Conservation (phyloP, 2,113 vertebrate species). For the Cryptotis parvus region DNA sequence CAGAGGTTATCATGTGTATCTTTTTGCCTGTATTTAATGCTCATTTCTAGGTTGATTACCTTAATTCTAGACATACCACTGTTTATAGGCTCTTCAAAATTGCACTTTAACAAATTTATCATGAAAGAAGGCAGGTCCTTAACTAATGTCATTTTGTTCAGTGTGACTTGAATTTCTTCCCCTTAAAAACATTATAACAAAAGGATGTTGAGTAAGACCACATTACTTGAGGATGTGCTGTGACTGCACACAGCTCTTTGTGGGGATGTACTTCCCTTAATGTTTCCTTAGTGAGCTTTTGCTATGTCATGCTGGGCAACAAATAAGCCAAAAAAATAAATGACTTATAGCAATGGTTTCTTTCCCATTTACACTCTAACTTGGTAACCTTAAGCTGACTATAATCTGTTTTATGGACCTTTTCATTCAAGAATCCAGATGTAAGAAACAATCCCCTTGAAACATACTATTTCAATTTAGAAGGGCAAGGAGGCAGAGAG, state of each 20-base stretch:
- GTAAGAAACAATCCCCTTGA: neutral
- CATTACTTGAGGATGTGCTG: neutral
- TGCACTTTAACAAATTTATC: neutral
- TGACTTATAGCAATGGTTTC: neutral
- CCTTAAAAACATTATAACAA: neutral
- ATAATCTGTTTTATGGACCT: neutral
- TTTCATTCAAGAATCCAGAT: neutral
- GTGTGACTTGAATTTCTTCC: neutral
- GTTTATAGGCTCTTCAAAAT: neutral
- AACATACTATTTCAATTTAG: neutral
- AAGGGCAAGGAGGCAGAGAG: neutral
- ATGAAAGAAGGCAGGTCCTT: neutral
- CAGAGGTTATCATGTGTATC: too few species aligned
- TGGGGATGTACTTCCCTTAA: too few species aligned
- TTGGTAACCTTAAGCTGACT: neutral
- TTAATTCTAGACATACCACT: neutral
- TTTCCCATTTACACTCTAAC: neutral
- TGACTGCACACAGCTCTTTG: too few species aligned
- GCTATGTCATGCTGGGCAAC: neutral
- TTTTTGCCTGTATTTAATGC: too few species aligned
- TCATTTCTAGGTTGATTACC: too few species aligned
- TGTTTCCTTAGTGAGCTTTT: conserved; percentile 27
- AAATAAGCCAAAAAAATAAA: neutral
- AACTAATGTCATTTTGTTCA: neutral
- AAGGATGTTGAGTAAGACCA: neutral